These are phyloP conservation scores for Chelidonichthys spinosus DNA, from an alignment of 2,797 vertebrate species.

Conservation along the genomic window DNA sequence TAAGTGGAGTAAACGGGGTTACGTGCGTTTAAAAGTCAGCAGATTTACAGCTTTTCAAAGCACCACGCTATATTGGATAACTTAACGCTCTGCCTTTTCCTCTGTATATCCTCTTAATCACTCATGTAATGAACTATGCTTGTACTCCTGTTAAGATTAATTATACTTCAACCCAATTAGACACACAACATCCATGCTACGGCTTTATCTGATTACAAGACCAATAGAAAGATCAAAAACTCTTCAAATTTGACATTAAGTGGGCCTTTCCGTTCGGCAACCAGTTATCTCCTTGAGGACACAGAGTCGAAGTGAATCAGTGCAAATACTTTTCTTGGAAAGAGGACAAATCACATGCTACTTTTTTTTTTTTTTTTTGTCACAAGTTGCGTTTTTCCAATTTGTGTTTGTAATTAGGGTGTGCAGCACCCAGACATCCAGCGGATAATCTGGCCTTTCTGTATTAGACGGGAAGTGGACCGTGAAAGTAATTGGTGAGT, in stretches of 20 bases:
- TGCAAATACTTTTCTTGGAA: slow-evolving; percentile 70
- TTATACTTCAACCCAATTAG: slow-evolving; percentile 73
- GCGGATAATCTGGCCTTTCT: slow-evolving; percentile 85
- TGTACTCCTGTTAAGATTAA: slow-evolving; percentile 59
- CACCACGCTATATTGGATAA: slow-evolving; percentile 38
- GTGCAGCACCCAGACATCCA: slow-evolving; percentile 78
- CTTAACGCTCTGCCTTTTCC: slow-evolving; percentile 39
- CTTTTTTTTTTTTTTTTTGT: slow-evolving; percentile 65
- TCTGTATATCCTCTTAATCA: slow-evolving; percentile 58
- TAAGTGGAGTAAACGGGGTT: slow-evolving; percentile 37
- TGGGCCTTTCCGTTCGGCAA: slow-evolving; percentile 23
- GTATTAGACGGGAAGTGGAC: slow-evolving; percentile 82
- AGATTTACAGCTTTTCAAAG: slow-evolving; percentile 45
- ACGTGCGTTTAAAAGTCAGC: slow-evolving; percentile 24
- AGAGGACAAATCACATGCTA: slow-evolving; percentile 59
- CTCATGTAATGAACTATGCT: slow-evolving; percentile 67
- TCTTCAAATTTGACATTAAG: slow-evolving; percentile 46
- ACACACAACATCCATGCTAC: slow-evolving; percentile 52
- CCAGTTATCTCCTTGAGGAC: slow-evolving; percentile 60
- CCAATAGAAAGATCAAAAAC: slow-evolving; percentile 60
- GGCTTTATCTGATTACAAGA: slow-evolving; percentile 67
- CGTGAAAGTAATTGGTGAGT: slow-evolving; percentile 87
- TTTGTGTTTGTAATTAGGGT: slow-evolving; percentile 83
- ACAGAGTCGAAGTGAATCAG: slow-evolving; percentile 59
- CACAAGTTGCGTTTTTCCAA: slow-evolving; percentile 81